Base-by-base conservation (phyloP, 2,888 invertebrate genomes). In the Amphipoea oculea region DNA sequence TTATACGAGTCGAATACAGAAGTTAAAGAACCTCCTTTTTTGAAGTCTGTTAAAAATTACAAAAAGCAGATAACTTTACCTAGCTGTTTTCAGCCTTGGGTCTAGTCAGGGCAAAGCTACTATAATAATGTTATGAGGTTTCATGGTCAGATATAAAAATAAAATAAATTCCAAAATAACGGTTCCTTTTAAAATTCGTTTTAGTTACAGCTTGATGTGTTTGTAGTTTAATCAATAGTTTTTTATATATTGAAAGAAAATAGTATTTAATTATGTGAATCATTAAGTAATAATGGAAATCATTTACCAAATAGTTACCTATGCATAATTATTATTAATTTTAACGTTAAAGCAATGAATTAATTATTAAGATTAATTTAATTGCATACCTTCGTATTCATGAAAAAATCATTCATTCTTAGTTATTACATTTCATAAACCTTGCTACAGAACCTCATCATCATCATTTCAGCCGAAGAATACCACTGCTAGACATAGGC, bases 371-470 rank as follows among this genome's bases (percentile, higher is more conserved):
- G 23, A 51, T 69, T 51, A 29, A 51, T 51, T 62, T 70, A 29
- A 60, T 48, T 23, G 23, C 36, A 42, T 14, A 36, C 23, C 36
- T 60, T 42, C 20, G 29, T 36, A 23, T 23, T 62, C 42, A 40
- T 62, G 20, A 54, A 29, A 62, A 60, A 51, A 11, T 4, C 4
- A 48, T 62, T 76, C 14, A 29, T 76, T 77, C 29, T 23, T 42
- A 20, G 20, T n/a, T 62, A 62, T 75, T 75, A 17, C 45, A 17
- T 76, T 14, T 63, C 29, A 63, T 63, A 78, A 42, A 63, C 42
- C n/a, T 20, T 36, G 45, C 14, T 40, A 23, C 17, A 65, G 54
- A 63, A 45, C 12, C 54, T 29, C 9, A 40, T 57, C 57, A 23
- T 57, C 54, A 57, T 62, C 29, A 62, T 62, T 60, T 62, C 29